Evolutionary conservation across 37 sponge, comb jelly and placozoan species (phyloP).

Genomic region (Agelas oroides): DNA sequence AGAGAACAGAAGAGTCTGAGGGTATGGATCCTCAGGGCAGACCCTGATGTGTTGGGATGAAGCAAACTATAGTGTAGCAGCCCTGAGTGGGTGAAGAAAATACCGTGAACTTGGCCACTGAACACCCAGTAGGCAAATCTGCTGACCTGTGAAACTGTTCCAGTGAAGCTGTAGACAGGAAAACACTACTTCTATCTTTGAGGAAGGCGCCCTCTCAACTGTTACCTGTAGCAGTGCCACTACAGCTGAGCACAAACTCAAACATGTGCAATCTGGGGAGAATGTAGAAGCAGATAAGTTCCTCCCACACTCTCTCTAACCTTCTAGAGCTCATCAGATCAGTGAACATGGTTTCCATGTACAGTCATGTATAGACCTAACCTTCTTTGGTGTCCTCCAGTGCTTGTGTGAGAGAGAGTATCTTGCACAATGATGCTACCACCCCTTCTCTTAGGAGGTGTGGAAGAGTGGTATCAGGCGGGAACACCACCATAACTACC

Average conservation of each 20-base stretch:
- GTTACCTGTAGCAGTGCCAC: no score
- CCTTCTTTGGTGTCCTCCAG: no score
- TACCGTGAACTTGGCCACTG: not conserved
- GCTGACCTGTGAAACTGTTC: conserved; percentile 50
- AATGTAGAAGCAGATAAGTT: no score
- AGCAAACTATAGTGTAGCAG: not conserved
- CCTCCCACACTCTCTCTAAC: no score
- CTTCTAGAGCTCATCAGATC: no score
- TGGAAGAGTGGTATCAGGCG: conserved; percentile 16
- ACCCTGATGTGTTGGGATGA: no score
- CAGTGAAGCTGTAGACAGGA: conserved; percentile 39
- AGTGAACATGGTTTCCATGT: no score
- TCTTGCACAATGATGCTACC: conserved; percentile 14
- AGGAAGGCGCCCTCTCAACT: not conserved
- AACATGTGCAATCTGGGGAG: not conserved
- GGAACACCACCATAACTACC: not conserved
- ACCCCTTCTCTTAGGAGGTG: conserved; percentile 1
- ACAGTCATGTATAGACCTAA: no score
- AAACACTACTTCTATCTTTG: conserved; percentile 24
- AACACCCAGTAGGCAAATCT: not conserved
- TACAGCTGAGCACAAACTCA: no score
- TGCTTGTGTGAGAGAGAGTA: not conserved
- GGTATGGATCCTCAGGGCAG: not conserved
- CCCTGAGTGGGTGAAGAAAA: not conserved
- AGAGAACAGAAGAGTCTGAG: conserved; percentile 12